Evolutionary conservation across 2,797 vertebrate genomes (phyloP), one percentile per base, ranked within the genome.

Genomic region (Acipenser ruthenus): DNA sequence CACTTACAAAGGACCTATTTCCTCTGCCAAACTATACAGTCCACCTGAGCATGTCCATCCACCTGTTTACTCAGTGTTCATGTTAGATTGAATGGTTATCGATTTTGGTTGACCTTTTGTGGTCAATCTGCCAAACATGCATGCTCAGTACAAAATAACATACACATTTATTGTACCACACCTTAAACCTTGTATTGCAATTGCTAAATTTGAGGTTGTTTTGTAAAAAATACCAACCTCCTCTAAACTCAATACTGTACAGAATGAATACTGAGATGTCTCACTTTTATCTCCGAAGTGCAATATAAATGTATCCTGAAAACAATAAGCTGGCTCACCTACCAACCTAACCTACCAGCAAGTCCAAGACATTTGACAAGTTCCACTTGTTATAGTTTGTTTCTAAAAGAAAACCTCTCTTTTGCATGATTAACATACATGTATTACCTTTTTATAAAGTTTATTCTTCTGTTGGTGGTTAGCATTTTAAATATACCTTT

Each of bases 211-310:
- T 37, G 37, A 37, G 37, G 61, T 37, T 59, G 18, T n/a, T 63
- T 63, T 63, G 65, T 66, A 60, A 51, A 66, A 49, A 65, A 56
- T 50, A 65, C 51, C 13, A 58, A 37, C 37, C 60, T 13, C 66
- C 18, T 67, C 18, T 8, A 12, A 49, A 13, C 49, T 37, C n/a
- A 59, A 66, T 66, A 55, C 65, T 59, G 65, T 66, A 58, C 11
- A 65, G 50, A 66, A 7, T 66, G 59, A 55, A 51, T 52, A 13
- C 58, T 48, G 23, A 52, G 10, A 65, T 58, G 12, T 58, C 55
- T 58, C 55, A 58, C 64, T 23, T 52, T 65, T 4, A 51, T 63
- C 60, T 66, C 60, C 52, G 48, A 66, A 70, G 65, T 70, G 69
- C 69, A 70, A 70, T 70, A 70, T 61, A 15, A 59, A 66, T 60